Percentiles rank a stretch among this genome's conserved stretches.
Conservation (phyloP, 2,888 invertebrate species). For the Drosophila hawaiiensis region DNA sequence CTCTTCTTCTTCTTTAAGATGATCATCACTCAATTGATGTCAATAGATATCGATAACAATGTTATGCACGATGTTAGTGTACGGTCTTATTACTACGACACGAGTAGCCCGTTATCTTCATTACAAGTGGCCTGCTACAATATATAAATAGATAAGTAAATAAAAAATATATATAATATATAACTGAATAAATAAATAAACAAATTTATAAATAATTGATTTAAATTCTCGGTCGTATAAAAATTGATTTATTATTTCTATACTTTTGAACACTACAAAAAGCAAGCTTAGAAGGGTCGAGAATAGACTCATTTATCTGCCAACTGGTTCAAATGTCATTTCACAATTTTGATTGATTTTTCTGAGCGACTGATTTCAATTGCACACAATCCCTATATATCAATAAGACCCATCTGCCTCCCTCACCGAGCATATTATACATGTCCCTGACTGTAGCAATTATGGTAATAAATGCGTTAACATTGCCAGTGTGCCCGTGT, state of each 20-base stretch:
- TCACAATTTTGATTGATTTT: constrained; percentile 69
- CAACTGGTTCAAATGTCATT: constrained; percentile 49
- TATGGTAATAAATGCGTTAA: constrained; percentile 63
- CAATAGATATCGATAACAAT: neutral
- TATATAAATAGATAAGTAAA: no score
- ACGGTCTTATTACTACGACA: neutral
- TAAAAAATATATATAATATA: neutral
- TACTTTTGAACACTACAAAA: neutral
- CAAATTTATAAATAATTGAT: neutral
- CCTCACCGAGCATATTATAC: neutral
- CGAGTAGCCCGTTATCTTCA: neutral
- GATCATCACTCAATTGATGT: neutral
- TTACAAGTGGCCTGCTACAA: neutral
- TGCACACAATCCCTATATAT: constrained; percentile 37
- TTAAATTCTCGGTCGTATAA: no score
- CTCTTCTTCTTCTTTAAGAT: neutral
- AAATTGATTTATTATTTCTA: neutral
- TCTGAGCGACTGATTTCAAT: constrained; percentile 65
- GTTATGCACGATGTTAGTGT: neutral
- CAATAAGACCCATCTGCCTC: neutral
- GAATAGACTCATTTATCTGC: constrained; percentile 3
- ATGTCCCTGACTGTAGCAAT: constrained; percentile 34
- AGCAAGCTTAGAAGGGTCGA: neutral
- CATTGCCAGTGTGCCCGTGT: constrained; percentile 21
- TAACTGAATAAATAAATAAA: neutral